phyloP scores from a whole-genome alignment of 1,140 invertebrate species.

The Pygmarrhopalites habei region DNA sequence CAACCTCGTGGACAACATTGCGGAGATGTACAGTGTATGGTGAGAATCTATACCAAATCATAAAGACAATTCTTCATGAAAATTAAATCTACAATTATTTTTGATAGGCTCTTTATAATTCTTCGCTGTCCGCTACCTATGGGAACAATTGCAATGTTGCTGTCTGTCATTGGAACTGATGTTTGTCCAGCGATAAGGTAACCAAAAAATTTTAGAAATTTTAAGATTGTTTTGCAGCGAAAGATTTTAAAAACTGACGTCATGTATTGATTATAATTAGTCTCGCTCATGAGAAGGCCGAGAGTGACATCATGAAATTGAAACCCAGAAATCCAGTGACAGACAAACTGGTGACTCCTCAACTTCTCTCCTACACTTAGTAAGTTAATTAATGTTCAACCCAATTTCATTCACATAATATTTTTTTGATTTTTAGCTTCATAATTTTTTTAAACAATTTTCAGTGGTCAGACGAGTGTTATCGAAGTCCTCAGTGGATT shows the following conservation, averaged over 20 bases:
- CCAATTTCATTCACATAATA: too few species aligned
- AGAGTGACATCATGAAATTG: slow-evolving; percentile 64
- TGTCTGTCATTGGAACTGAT: slow-evolving; percentile 33
- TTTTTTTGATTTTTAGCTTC: too few species aligned
- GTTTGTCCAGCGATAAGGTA: slow-evolving; percentile 32
- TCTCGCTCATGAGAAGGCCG: slow-evolving; percentile 60
- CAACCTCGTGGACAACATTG: slow-evolving; percentile 53
- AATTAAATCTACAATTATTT: too few species aligned
- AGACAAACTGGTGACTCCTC: slow-evolving; percentile 61
- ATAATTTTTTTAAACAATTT: too few species aligned
- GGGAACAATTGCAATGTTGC: slow-evolving; percentile 38
- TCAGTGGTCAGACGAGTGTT: slow-evolving; percentile 51
- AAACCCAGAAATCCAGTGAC: slow-evolving; percentile 57
- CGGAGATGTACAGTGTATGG: slow-evolving; percentile 41
- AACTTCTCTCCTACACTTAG: slow-evolving; percentile 46
- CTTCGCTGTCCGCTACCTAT: slow-evolving; percentile 40
- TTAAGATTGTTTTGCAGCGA: too few species aligned
- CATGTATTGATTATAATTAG: too few species aligned
- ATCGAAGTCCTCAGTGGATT: slow-evolving; percentile 51
- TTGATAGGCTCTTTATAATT: slow-evolving; percentile 38
- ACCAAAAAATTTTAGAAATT: too few species aligned
- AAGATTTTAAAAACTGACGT: too few species aligned
- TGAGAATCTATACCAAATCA: too few species aligned
- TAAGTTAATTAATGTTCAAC: too few species aligned
- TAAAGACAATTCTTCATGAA: too few species aligned